Conservation (phyloP, 2,888 invertebrate species). For the Drosophila monieri region DNA sequence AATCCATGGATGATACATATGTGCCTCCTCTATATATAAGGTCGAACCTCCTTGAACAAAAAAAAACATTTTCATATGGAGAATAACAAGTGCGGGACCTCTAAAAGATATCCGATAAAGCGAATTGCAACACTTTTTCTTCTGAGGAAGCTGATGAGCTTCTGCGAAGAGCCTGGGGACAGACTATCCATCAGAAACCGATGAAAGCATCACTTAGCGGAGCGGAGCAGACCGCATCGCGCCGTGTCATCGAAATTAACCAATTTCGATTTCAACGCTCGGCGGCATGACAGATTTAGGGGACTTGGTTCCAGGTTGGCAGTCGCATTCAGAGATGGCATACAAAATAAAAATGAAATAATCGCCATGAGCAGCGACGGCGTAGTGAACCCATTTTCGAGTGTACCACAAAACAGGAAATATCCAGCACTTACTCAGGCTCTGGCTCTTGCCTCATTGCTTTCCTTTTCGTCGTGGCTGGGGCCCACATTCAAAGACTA, state of each 20-base stretch:
- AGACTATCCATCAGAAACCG: background rate
- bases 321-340: conserved; percentile 5
- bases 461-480: conserved; percentile 33
- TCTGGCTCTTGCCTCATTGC: conserved; percentile 18
- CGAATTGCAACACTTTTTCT: background rate
- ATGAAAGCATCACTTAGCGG: conserved; percentile 6
- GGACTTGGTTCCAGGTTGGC: background rate
- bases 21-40: too few relatives aligned
- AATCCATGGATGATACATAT: too few relatives aligned
- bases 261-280: conserved; percentile 23
- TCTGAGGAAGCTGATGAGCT: background rate
- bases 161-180: background rate
- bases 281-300: conserved; percentile 25
- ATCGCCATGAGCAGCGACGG: conserved; percentile 7
- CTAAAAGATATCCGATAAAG: background rate
- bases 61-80: too few relatives aligned
- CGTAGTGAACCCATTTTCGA: conserved; percentile 47
- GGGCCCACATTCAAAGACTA: conserved; percentile 53
- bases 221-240: conserved; percentile 1
- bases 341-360: conserved; percentile 29
- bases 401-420: conserved; percentile 66
- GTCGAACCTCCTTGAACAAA: too few relatives aligned
- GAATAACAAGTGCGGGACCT: too few relatives aligned
- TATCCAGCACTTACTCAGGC: conserved; percentile 45
- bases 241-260: conserved; percentile 3